Evolutionary conservation across 1,140 invertebrate species (phyloP).

Genomic region (Drosophila pectinifera): DNA sequence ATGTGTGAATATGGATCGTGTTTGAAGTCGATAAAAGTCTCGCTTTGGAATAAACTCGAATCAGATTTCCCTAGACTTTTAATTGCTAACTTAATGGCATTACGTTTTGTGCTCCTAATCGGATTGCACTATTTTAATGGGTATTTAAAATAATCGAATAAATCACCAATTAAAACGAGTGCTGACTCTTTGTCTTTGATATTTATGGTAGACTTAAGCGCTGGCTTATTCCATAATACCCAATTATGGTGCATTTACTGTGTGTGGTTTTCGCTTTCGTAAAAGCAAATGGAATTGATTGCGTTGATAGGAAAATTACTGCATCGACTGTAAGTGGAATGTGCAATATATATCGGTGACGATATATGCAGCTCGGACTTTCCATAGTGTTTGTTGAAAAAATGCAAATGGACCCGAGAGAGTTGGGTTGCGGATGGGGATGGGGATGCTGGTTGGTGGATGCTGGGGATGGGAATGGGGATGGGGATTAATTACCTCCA

Average conservation of each 20-base stretch:
- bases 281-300: constrained; percentile 50
- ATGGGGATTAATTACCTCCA: constrained; percentile 64
- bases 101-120: constrained; percentile 22
- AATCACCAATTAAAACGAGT: constrained; percentile 18
- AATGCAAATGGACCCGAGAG: constrained; percentile 60
- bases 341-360: constrained; percentile 8
- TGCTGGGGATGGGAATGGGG: constrained; percentile 17
- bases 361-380: constrained; percentile 18
- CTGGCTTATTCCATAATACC: constrained; percentile 21
- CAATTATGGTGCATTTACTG: constrained; percentile 29
- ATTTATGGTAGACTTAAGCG: neutral
- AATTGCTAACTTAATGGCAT: constrained; percentile 29
- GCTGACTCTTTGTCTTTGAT: constrained; percentile 19
- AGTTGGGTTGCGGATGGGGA: no score
- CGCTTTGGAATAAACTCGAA: constrained; percentile 4
- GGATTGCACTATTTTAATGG: constrained; percentile 30
- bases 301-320: constrained; percentile 64
- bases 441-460: constrained; percentile 36
- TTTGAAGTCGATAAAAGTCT: constrained; percentile 18
- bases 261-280: constrained; percentile 11
- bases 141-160: constrained; percentile 24
- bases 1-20: no score
- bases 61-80: constrained; percentile 9
- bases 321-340: constrained; percentile 31
- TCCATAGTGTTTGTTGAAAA: constrained; percentile 46